A percentile compares a stretch with the other conserved stretches of the same genome.
phyloP scores from a whole-genome alignment of 1,140 invertebrate species.

The Zaprionus taronus region DNA sequence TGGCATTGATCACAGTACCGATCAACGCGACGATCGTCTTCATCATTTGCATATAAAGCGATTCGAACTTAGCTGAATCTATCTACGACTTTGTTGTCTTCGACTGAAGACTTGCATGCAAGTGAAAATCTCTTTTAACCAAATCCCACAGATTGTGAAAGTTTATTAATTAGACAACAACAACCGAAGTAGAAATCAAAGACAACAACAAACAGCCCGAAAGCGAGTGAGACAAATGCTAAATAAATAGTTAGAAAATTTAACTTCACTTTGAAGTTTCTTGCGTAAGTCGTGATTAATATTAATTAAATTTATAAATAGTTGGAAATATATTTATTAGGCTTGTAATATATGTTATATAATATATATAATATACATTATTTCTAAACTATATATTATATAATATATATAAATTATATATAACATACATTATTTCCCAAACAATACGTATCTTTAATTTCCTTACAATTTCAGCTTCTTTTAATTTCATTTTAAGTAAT shows the following conservation, averaged over 20 bases:
- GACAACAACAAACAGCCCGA: slow-evolving; percentile 12
- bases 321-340: too few species aligned
- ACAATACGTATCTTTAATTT: too few species aligned
- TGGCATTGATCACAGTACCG: slow-evolving; percentile 25
- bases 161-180: slow-evolving; percentile 76
- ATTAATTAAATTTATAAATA: neutral
- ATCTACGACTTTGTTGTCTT: slow-evolving; percentile 29
- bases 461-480: too few species aligned
- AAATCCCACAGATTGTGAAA: slow-evolving; percentile 65
- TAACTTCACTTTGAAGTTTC: neutral
- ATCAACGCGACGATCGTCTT: slow-evolving; percentile 19
- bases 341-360: too few species aligned
- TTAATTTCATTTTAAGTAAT: too few species aligned
- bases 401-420: too few species aligned
- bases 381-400: too few species aligned
- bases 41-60: slow-evolving; percentile 76
- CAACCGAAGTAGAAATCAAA: slow-evolving; percentile 26
- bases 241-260: slow-evolving; percentile 5
- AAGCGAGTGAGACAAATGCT: slow-evolving; percentile 16
- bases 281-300: neutral
- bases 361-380: too few species aligned
- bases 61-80: slow-evolving; percentile 52
- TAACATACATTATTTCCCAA: too few species aligned
- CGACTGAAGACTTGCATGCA: slow-evolving; percentile 46
- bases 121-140: slow-evolving; percentile 66